Percentiles rank a stretch among this genome's conserved stretches.
These are phyloP conservation scores for Oophaga sylvatica DNA, from an alignment of 2,797 vertebrate genomes.

Conservation along the genomic window DNA sequence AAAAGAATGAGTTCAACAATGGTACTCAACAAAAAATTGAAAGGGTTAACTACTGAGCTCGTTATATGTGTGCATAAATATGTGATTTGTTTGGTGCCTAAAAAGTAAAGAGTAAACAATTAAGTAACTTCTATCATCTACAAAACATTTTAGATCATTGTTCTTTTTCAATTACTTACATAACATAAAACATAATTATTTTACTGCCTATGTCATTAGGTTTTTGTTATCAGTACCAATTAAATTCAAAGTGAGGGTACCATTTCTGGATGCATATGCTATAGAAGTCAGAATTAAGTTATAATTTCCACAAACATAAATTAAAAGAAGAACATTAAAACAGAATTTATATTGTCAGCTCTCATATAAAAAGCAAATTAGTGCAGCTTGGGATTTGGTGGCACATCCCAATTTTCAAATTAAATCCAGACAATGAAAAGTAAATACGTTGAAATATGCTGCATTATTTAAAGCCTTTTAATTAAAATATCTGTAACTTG, in stretches of 20 bases:
- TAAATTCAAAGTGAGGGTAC: slow-evolving; percentile 19
- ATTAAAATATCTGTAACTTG: slow-evolving; percentile 53
- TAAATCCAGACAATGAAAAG: slow-evolving; percentile 49
- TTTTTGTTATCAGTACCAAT: slow-evolving; percentile 52
- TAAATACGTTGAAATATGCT: slow-evolving; percentile 42
- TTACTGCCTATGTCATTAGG: slow-evolving; percentile 40
- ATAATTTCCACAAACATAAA: slow-evolving; percentile 52
- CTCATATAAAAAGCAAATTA: slow-evolving; percentile 45
- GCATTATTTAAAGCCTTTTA: slow-evolving; percentile 49
- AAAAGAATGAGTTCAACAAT: neutral
- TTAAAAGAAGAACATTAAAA: slow-evolving; percentile 53
- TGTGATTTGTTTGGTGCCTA: too few species aligned
- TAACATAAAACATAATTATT: slow-evolving; percentile 33
- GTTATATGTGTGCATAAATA: too few species aligned
- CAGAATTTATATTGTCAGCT: slow-evolving; percentile 50
- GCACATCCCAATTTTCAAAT: slow-evolving; percentile 51
- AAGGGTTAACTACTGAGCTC: too few species aligned
- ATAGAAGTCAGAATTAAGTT: slow-evolving; percentile 38
- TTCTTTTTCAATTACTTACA: slow-evolving; percentile 13
- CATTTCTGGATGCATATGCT: slow-evolving; percentile 39
- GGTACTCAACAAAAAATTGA: neutral
- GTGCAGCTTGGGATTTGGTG: slow-evolving; percentile 12
- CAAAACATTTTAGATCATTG: slow-evolving; percentile 10
- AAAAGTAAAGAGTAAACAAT: neutral
- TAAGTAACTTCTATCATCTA: neutral